Base-by-base conservation (phyloP, 2,113 vertebrate genomes). In the Pycnonotus jocosus region DNA sequence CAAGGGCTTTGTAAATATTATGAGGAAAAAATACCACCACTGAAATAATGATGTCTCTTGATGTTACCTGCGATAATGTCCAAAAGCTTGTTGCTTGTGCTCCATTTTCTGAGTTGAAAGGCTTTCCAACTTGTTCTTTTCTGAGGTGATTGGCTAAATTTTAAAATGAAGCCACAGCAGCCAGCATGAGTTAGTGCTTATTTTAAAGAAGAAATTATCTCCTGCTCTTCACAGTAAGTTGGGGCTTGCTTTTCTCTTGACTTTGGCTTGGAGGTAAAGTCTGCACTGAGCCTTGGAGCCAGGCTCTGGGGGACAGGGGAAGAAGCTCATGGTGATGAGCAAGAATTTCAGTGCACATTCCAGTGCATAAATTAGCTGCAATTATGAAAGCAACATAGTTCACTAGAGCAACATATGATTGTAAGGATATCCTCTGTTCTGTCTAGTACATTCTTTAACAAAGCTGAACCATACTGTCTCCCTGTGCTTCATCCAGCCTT, bases 61-160 rank as follows among this genome's bases (percentile, higher is more conserved):
- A 27, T 17, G 33, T 38, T 57, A 40, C 16, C 45, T 45, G 13
- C 71, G 17, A 2, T 47, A n/a, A 42, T 28, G 20, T 27, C 65
- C 24, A 58, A 53, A 74, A 45, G 0, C 2, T 47, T 40, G 7
- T 37, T 66, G 23, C 8, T 42, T 64, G 22, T 38, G 4, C 25
- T 91, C 16, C 4, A 1, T 56, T 15, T 56, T 71, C 51, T 42
- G 12, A 31, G 7, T 6, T 44, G 30, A 56, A 64, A 44, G 3
- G 5, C 58, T 84, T 64, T 70, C 11, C 9, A 76, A 3, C 4
- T 12, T 42, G 6, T 23, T 74, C 20, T 74, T n/a, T 71, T 68
- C 19, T 1, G 1, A 0, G 1, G 21, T n/a, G 20, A 50, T 31
- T 35, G 24, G 9, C 5, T 62, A 66, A 35, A 45, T 68, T 76